Evolutionary conservation across 2,113 vertebrate species (phyloP).

Genomic region (Cottus gobio): DNA sequence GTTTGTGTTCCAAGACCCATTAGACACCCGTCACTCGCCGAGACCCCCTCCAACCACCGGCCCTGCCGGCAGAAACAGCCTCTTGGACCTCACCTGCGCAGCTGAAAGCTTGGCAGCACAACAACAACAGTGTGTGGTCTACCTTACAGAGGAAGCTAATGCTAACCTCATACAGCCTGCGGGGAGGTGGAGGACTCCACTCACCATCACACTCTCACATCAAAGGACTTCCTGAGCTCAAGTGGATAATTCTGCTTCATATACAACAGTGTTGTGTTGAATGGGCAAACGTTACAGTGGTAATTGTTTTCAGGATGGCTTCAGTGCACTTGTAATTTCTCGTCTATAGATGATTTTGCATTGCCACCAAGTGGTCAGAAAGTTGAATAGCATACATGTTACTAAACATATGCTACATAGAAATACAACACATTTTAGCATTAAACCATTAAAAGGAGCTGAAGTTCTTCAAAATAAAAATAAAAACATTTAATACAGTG

Average conservation of each 20-base stretch:
- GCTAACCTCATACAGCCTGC: slow-evolving; percentile 48
- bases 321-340: background rate
- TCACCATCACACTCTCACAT: slow-evolving; percentile 29
- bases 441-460: background rate
- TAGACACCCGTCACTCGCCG: slow-evolving; percentile 71
- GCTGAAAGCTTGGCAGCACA: slow-evolving; percentile 65
- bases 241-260: slow-evolving; percentile 55
- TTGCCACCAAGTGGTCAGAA: slow-evolving; percentile 67
- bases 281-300: slow-evolving; percentile 10
- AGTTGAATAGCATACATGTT: slow-evolving; percentile 2
- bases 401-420: background rate
- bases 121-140: slow-evolving; percentile 39
- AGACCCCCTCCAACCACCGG: background rate
- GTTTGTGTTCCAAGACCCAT: slow-evolving; percentile 57
- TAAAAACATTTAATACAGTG: background rate
- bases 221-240: slow-evolving; percentile 71
- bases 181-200: slow-evolving; percentile 25
- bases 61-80: slow-evolving; percentile 35
- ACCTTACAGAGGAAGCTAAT: slow-evolving; percentile 26
- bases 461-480: background rate
- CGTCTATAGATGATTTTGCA: slow-evolving; percentile 30
- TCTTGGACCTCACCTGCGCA: slow-evolving; percentile 69
- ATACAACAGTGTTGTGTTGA: slow-evolving; percentile 34
- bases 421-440: background rate
- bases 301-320: slow-evolving; percentile 26